Percentiles rank a stretch among this genome's conserved stretches.
Evolutionary conservation across 2,113 vertebrate species (phyloP).

Genomic region (Trematocara marginatum): DNA sequence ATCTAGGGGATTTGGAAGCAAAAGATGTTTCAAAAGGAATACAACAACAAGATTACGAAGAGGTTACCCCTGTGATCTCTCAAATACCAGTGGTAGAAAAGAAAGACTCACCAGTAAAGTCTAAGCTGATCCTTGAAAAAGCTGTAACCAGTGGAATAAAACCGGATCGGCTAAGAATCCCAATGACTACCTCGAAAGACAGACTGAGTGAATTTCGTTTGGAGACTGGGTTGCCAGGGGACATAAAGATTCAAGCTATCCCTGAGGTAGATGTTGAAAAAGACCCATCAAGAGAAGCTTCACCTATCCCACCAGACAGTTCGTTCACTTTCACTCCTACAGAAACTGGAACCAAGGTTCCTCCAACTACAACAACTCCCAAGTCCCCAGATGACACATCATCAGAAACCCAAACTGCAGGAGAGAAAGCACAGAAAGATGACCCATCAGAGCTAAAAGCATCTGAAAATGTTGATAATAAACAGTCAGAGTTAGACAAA

Average conservation of each 20-base stretch:
- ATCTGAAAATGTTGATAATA: background rate
- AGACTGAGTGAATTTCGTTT: constrained; percentile 54
- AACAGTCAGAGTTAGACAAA: background rate
- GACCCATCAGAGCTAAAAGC: background rate
- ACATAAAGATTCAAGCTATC: constrained; percentile 63
- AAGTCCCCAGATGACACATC: background rate
- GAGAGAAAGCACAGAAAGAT: background rate
- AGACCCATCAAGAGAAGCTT: constrained; percentile 68
- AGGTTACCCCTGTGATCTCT: background rate
- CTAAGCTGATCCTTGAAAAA: constrained; percentile 48
- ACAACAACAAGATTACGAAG: constrained; percentile 1
- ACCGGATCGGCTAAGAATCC: constrained; percentile 63
- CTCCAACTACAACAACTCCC: constrained; percentile 11
- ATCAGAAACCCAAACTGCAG: background rate
- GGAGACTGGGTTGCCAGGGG: constrained; percentile 52
- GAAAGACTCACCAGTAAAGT: constrained; percentile 43
- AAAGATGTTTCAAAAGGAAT: background rate
- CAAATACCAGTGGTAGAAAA: constrained; percentile 29
- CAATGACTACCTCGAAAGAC: constrained; percentile 50
- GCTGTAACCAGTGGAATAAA: constrained; percentile 57
- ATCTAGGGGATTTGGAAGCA: background rate
- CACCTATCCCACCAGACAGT: constrained; percentile 59
- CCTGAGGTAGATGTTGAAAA: constrained; percentile 68
- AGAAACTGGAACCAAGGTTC: constrained; percentile 24
- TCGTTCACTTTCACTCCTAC: constrained; percentile 48